These are phyloP conservation scores for Furnarius figulus DNA, from an alignment of 2,113 vertebrate species.

Conservation along the genomic window DNA sequence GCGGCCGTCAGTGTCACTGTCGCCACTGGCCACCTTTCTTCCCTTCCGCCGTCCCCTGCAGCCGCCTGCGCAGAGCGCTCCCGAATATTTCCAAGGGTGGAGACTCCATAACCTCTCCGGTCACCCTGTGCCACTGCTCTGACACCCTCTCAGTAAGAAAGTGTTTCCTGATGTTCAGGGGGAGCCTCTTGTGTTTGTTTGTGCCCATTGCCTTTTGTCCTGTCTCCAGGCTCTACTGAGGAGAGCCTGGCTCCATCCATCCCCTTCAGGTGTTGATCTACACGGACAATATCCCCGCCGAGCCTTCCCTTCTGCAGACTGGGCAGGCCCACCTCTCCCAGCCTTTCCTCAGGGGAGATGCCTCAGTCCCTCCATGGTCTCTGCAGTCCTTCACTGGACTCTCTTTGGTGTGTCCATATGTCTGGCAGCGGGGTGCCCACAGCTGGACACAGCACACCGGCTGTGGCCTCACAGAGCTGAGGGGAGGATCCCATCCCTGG, in stretches of 20 bases:
- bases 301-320: background rate
- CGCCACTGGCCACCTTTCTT: too few species aligned
- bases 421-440: background rate
- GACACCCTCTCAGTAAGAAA: background rate
- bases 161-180: background rate
- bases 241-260: background rate
- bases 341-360: background rate
- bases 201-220: background rate
- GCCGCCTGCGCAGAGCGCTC: too few species aligned
- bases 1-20: too few species aligned
- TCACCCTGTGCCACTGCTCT: rapidly evolving
- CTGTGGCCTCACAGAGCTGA: background rate
- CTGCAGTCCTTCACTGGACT: background rate
- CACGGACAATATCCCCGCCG: background rate
- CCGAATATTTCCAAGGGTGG: too few species aligned
- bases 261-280: background rate
- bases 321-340: background rate
- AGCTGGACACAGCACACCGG: rapidly evolving
- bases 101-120: background rate
- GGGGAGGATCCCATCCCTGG: background rate
- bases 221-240: background rate
- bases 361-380: background rate
- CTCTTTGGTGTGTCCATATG: background rate
- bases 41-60: background rate
- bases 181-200: background rate